A percentile compares a stretch with the other conserved stretches of the same genome.
phyloP scores from a whole-genome alignment of 2,797 vertebrate species.

The Salmo trutta region DNA sequence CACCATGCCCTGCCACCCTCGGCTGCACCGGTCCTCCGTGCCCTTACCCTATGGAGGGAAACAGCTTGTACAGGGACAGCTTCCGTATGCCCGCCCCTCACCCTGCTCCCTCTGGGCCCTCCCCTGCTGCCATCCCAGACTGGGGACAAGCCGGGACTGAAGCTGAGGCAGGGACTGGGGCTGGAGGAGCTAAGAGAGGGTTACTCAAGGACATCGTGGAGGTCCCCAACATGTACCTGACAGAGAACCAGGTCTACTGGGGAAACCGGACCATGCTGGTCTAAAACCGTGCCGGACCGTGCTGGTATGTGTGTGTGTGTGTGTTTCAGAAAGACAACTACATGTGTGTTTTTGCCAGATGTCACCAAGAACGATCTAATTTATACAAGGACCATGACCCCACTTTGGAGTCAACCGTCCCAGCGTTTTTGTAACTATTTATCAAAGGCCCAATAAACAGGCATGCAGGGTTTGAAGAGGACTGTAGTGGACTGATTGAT shows the following conservation, averaged over 20 bases:
- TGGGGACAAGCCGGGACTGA: neutral
- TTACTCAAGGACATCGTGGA: constrained; percentile 20
- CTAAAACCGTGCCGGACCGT: constrained; percentile 14
- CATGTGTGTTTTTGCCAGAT: too few relatives aligned
- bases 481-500: constrained; percentile 20
- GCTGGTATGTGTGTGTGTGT: neutral
- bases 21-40: constrained; percentile 20
- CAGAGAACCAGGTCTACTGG: constrained; percentile 39
- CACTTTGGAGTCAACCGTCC: too few relatives aligned
- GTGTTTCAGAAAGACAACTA: too few relatives aligned
- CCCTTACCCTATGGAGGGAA: constrained; percentile 32
- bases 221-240: constrained; percentile 44
- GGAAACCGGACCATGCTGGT: constrained; percentile 26
- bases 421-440: too few relatives aligned
- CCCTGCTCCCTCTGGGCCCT: neutral
- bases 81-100: constrained; percentile 24
- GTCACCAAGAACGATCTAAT: too few relatives aligned
- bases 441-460: constrained; percentile 16
- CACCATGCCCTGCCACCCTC: constrained; percentile 19
- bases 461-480: constrained; percentile 16
- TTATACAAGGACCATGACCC: too few relatives aligned
- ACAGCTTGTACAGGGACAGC: constrained; percentile 39
- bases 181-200: constrained; percentile 3
- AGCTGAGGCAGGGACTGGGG: neutral
- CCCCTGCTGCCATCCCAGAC: neutral